Base-by-base conservation (phyloP, 92 coral and sea anemone species). In the Nematostella vectensis region DNA sequence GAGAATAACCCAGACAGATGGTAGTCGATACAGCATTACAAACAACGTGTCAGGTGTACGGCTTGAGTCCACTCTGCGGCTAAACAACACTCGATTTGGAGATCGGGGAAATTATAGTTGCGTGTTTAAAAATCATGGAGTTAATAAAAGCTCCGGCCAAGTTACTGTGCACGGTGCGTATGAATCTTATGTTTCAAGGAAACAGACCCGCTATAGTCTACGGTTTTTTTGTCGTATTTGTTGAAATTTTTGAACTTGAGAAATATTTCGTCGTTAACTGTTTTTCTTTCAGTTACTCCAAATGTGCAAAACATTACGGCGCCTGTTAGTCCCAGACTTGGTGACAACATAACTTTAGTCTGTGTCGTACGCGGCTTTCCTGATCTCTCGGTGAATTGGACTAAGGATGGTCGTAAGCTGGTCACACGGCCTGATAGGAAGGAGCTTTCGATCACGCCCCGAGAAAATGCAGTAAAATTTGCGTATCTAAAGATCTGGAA, bases 341-440 rank as follows among this genome's bases (percentile, higher is more conserved):
- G 54, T 9, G 2, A n/a, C 31, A 31, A 37, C 21, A 66, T 59
- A 6, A 71, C 68, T 0, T 59, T 82, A 2, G 61, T 55, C 20
- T 82, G 89, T 17, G 31, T 48, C 2, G 70, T 61, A 2, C 58
- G 78, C n/a, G 89, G 80, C 10, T 82, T 47, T 26, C 89, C 83
- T 0, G 26, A 24, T 25, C 83, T 83, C 11, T 11, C 36, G 10
- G 61, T 76, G 29, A 19, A 45, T 3, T 82, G 89, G 89, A 59
- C 13, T 4, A 76, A 82, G 31, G 55, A 52, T 37, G 71, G 63
- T n/a, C 4, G 21, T 68, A 60, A 36, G n/a, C n/a, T n/a, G n/a
- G n/a, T n/a, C n/a, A n/a, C 18, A 31, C 54, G 15, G 29, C 47
- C 74, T 55, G 18, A 47, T 27, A 40, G 42, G 10, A 15, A 10